Evolutionary conservation across 1,140 invertebrate genomes (phyloP).

Genomic region (Latrodectus geometricus): DNA sequence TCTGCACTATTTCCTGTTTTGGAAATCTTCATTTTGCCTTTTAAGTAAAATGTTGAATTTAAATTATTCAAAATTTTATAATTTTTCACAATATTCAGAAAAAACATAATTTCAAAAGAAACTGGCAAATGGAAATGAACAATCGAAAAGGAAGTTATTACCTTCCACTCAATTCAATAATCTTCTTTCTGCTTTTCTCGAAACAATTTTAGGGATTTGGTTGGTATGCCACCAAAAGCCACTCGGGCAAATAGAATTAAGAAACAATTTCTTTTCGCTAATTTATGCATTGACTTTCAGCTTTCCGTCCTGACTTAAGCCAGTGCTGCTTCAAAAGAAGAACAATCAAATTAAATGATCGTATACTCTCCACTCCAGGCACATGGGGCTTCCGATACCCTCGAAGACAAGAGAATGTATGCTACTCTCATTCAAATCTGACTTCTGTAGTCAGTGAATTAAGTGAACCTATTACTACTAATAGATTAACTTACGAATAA

Average conservation of each 20-base stretch:
- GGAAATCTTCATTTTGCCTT: no score
- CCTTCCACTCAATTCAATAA: no score
- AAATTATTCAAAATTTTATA: no score
- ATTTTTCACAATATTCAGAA: no score
- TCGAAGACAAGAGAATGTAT: neutral
- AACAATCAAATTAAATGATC: constrained; percentile 31
- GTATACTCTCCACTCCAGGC: constrained; percentile 3
- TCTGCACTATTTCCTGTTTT: no score
- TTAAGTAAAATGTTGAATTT: no score
- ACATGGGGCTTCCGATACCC: neutral
- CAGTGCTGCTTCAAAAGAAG: neutral
- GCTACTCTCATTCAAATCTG: constrained; percentile 8
- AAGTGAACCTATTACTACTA: constrained; percentile 34
- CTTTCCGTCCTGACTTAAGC: neutral
- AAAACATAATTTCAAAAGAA: no score
- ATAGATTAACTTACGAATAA: constrained; percentile 53
- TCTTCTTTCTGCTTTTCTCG: no score
- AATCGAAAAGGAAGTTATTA: no score
- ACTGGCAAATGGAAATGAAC: no score
- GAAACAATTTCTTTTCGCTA: neutral
- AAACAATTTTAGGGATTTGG: no score
- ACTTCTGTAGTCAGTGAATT: constrained; percentile 21
- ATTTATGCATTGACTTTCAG: neutral
- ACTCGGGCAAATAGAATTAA: neutral
- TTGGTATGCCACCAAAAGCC: no score